Percentiles rank a stretch among this genome's conserved stretches.
Conservation (phyloP, 35 echinoderm and acorn worm genomes). For the Amphiura filiformis region DNA sequence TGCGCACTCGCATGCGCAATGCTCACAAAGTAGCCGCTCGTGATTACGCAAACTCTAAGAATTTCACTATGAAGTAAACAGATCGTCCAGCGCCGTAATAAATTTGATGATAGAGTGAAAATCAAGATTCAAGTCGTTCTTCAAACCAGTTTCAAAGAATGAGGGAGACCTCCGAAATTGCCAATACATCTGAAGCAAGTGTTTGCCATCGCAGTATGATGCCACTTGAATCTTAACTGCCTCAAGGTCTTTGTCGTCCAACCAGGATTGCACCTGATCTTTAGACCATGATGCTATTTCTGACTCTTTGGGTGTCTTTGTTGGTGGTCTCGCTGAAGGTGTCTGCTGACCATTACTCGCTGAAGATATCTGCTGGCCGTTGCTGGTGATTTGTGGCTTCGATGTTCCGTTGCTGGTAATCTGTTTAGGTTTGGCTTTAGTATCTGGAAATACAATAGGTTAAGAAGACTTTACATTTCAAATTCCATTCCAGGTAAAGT, state of each 20-base stretch:
- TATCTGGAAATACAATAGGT: too few species aligned
- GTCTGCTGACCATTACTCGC: neutral
- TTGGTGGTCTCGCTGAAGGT: neutral
- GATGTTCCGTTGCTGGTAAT: too few species aligned
- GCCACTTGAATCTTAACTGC: conserved; percentile 15
- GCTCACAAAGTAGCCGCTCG: too few species aligned
- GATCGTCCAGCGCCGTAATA: conserved; percentile 61
- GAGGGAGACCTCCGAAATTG: conserved; percentile 69
- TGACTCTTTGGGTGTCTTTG: neutral
- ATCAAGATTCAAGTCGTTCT: conserved; percentile 53
- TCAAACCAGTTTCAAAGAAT: conserved; percentile 65
- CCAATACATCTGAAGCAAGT: conserved; percentile 71
- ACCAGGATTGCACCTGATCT: conserved; percentile 60
- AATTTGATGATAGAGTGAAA: conserved; percentile 59
- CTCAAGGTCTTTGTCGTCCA: conserved; percentile 47
- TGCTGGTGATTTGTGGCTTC: neutral
- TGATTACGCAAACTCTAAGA: too few species aligned
- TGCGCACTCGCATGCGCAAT: too few species aligned
- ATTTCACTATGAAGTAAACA: neutral
- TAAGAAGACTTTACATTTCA: too few species aligned
- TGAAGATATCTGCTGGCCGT: neutral
- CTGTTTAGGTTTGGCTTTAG: too few species aligned
- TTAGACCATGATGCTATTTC: conserved; percentile 13
- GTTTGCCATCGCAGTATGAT: conserved; percentile 54
- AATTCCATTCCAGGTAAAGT: too few species aligned